Evolutionary conservation across 1,140 invertebrate genomes (phyloP), one percentile per base, ranked within the genome.

Genomic region (Scaptodrosophila lebanonensis): DNA sequence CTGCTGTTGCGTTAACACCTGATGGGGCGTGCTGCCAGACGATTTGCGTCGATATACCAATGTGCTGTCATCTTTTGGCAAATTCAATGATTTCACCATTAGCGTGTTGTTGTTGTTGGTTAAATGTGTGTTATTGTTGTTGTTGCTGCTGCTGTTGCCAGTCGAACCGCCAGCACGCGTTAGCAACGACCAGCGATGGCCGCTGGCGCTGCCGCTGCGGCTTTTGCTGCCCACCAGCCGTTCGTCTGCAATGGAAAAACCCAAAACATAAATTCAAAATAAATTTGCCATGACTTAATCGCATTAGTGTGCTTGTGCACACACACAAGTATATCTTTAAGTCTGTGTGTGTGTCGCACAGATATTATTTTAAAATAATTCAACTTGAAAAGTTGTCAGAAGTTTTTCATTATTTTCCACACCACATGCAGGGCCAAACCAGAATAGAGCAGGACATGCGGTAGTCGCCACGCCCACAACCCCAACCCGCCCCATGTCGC

Each of bases 1-100:
- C n/a, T n/a, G n/a, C n/a, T n/a, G n/a, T n/a, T n/a, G 50, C 20
- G 4, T n/a, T 43, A 12, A 11, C 2, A 27, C 7, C 15, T 69
- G 61, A 40, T 84, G 66, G 15, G 90, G 88, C 15, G 89, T 87
- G 52, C 90, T 91, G 65, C 89, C 89, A 12, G 91, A 90, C 4
- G 89, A 90, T 75, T 91, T 91, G 2, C 91, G 85, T 4, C 90
- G 86, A 11, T 88, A 82, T 25, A 91, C 90, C 48, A 87, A 60
- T 33, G 71, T 56, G 60, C 87, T 87, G 16, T 91, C 90, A 65
- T 91, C 90, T 64, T 83, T 85, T 16, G 83, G 83, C 27, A 85
- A 54, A 72, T 85, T 83, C 53, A 86, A 63, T 50, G 79, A 86
- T 54, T 76, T 85, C 12, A 77, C 75, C 73, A 77, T 83, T 15